These are phyloP conservation scores for Phyllostomus discolor DNA, from an alignment of 2,113 vertebrate species.

Conservation along the genomic window DNA sequence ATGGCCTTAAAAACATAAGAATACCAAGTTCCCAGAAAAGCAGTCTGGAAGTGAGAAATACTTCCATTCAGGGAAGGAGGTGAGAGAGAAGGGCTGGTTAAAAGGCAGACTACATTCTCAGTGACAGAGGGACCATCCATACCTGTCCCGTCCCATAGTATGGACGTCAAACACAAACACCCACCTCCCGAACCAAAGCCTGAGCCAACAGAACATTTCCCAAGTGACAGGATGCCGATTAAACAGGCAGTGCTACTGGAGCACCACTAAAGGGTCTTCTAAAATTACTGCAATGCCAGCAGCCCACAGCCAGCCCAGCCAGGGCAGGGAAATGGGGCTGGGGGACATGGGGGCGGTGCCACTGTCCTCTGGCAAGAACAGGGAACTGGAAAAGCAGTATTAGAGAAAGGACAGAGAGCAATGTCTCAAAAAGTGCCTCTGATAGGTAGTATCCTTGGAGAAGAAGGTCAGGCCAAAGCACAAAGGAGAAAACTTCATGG, in stretches of 20 bases:
- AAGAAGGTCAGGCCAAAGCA: neutral
- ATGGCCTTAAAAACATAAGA: neutral
- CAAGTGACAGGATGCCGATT: neutral
- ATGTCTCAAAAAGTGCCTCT: neutral
- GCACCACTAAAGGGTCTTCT: neutral
- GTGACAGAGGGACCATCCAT: neutral
- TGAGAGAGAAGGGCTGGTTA: too few relatives aligned
- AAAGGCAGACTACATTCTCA: neutral
- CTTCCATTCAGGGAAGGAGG: neutral
- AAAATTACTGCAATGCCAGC: rapidly evolving
- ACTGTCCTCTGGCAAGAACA: neutral
- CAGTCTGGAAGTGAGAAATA: neutral
- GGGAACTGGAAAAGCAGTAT: neutral
- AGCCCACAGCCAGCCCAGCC: neutral
- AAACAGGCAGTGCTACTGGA: neutral
- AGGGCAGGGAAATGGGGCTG: neutral
- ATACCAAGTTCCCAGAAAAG: neutral
- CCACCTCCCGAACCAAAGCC: neutral
- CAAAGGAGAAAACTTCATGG: neutral
- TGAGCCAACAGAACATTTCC: neutral
- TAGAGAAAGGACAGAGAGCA: slow-evolving; percentile 3
- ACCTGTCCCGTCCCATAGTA: neutral
- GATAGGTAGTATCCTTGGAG: neutral
- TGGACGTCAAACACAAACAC: neutral
- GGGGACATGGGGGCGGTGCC: neutral